A percentile compares a stretch with the other conserved stretches of the same genome.
phyloP scores from a whole-genome alignment of 2,888 invertebrate species.

The Bimastos eiseni region DNA sequence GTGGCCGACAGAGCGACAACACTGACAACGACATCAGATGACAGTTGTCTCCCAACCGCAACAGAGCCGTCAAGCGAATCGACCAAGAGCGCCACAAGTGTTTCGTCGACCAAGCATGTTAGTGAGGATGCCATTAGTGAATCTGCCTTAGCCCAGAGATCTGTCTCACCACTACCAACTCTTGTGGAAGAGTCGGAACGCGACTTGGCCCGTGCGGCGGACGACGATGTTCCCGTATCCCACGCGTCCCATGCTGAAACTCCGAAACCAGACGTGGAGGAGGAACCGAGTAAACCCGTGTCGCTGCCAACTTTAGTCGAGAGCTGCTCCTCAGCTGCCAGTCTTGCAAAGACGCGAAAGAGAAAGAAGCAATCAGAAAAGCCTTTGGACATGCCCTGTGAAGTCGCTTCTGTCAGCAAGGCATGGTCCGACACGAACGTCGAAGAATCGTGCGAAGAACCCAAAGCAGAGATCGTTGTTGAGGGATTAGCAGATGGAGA shows the following conservation, averaged over 20 bases:
- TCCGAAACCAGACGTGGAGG: neutral
- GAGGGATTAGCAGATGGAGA: neutral
- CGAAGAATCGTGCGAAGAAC: neutral
- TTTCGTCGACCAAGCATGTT: neutral
- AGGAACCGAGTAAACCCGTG: neutral
- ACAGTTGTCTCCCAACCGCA: neutral
- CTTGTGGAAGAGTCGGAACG: neutral
- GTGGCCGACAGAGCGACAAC: neutral
- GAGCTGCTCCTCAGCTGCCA: neutral
- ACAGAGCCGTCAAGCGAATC: neutral
- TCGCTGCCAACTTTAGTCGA: neutral
- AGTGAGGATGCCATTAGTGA: neutral
- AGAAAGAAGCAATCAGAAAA: neutral
- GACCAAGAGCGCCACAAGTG: neutral
- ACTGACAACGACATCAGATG: neutral
- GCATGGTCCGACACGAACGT: neutral
- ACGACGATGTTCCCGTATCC: neutral
- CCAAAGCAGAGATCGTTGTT: neutral
- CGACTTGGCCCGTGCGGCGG: neutral
- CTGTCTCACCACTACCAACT: neutral
- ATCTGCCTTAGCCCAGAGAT: constrained; percentile 16
- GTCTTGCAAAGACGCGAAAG: neutral
- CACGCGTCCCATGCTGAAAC: neutral
- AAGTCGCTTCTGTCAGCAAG: neutral
- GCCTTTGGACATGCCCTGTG: neutral